These are phyloP conservation scores for Acrocephalus kingi DNA, from an alignment of 2,113 vertebrate genomes.

Conservation along the genomic window DNA sequence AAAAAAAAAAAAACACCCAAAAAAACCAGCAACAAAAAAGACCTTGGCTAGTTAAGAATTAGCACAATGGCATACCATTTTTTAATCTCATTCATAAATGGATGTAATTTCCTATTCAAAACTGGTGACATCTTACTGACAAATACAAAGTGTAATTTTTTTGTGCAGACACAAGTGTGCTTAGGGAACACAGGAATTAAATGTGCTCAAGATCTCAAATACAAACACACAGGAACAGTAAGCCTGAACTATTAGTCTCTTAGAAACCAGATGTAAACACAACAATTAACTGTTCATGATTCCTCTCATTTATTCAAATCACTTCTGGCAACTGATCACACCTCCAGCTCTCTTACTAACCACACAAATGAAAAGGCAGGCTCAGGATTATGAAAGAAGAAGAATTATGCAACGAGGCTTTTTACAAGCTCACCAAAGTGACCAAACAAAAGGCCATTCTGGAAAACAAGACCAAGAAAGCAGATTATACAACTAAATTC, in stretches of 20 bases:
- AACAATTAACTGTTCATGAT: constrained; percentile 30
- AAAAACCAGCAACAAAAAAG: background rate
- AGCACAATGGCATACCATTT: background rate
- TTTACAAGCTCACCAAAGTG: background rate
- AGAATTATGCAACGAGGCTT: background rate
- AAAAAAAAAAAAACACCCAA: no score
- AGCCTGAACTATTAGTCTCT: constrained; percentile 12
- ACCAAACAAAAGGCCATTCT: constrained; percentile 6
- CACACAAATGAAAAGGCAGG: background rate
- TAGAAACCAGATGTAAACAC: constrained; percentile 57
- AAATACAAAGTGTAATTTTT: background rate
- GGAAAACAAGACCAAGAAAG: constrained; percentile 4
- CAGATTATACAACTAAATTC: background rate
- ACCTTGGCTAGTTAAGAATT: background rate
- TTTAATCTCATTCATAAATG: background rate
- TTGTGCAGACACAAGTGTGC: background rate
- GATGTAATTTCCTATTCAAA: background rate
- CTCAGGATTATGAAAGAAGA: constrained; percentile 26
- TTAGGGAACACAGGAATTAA: background rate
- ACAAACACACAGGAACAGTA: background rate
- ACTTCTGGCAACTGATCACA: constrained; percentile 8
- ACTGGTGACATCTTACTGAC: background rate
- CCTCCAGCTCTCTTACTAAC: constrained; percentile 37
- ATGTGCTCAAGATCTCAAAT: background rate
- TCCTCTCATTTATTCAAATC: constrained; percentile 29